A percentile compares a stretch with the other conserved stretches of the same genome.
Conservation (phyloP, 2,888 invertebrate species). For the Microctonus hyperodae region DNA sequence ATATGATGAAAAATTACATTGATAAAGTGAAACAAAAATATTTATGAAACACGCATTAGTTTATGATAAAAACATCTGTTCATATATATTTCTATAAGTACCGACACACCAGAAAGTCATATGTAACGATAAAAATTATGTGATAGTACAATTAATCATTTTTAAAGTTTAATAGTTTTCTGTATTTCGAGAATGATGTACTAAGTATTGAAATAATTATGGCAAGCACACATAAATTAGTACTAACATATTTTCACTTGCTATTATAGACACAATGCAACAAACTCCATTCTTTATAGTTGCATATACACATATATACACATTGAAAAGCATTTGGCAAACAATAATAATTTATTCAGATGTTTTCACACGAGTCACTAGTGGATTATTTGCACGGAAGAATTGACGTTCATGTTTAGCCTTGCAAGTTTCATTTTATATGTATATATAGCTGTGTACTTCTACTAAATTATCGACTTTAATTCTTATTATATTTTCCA, state of each 20-base stretch:
- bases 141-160: no score
- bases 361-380: slow-evolving; percentile 53
- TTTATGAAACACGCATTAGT: slow-evolving; percentile 32
- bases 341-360: slow-evolving; percentile 63
- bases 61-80: neutral
- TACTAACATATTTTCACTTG: neutral
- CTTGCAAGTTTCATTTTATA: neutral
- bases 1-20: neutral
- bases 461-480: slow-evolving; percentile 1
- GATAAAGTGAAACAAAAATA: neutral
- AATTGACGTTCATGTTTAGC: slow-evolving; percentile 3
- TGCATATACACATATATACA: slow-evolving; percentile 38
- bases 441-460: neutral
- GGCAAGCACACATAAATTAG: slow-evolving; percentile 13
- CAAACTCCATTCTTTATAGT: neutral
- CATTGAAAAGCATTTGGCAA: slow-evolving; percentile 59
- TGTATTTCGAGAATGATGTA: slow-evolving; percentile 53
- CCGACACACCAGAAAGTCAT: neutral
- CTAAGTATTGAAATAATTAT: slow-evolving; percentile 59
- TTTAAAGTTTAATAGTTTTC: slow-evolving; percentile 51
- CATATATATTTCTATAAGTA: slow-evolving; percentile 40
- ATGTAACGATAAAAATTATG: slow-evolving; percentile 38
- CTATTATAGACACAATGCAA: neutral
- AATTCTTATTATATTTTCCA: neutral
- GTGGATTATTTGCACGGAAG: slow-evolving; percentile 12